Evolutionary conservation across 2,888 invertebrate genomes (phyloP).

Genomic region (Mythimna ferrago): DNA sequence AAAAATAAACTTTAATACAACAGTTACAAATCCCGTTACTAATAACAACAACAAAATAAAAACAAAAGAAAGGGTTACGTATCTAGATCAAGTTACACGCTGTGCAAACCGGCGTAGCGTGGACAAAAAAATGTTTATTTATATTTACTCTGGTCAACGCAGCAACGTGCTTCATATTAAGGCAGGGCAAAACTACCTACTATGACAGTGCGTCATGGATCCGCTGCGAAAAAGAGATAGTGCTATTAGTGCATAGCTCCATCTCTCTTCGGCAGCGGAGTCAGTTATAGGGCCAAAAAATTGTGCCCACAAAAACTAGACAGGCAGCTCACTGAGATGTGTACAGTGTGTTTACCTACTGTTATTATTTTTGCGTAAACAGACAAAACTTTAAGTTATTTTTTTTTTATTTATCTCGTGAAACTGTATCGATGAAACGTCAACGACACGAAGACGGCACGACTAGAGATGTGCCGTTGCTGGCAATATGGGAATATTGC

Average conservation of each 20-base stretch:
- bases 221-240: background rate
- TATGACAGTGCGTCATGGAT: background rate
- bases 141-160: constrained; percentile 67
- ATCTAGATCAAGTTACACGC: constrained; percentile 59
- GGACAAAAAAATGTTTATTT: constrained; percentile 62
- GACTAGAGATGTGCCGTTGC: too few relatives aligned
- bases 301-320: constrained; percentile 65
- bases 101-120: constrained; percentile 33
- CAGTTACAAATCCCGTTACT: constrained; percentile 52
- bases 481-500: too few relatives aligned
- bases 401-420: too few relatives aligned
- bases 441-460: too few relatives aligned
- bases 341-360: constrained; percentile 49
- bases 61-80: constrained; percentile 56
- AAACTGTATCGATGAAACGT: too few relatives aligned
- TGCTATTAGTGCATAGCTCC: background rate
- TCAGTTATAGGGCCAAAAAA: constrained; percentile 1
- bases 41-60: constrained; percentile 46
- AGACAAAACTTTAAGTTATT: background rate
- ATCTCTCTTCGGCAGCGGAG: background rate
- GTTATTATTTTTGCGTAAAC: constrained; percentile 35
- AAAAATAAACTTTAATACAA: constrained; percentile 3
- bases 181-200: constrained; percentile 53
- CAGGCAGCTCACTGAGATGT: constrained; percentile 38
- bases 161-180: constrained; percentile 60